Conservation (phyloP, 2,113 vertebrate species). For the Cryptomyrus ogoouensis region DNA sequence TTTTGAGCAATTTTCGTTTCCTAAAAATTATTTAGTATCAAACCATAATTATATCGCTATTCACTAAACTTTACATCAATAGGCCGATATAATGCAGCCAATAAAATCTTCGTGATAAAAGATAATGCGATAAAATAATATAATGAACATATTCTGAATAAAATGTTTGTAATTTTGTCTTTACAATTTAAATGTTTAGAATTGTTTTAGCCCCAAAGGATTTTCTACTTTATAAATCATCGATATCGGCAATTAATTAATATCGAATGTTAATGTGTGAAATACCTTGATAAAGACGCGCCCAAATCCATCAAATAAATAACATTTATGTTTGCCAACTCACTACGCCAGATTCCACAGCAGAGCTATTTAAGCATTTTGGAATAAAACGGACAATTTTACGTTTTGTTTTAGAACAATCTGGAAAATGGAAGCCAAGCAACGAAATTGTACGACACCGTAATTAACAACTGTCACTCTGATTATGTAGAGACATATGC, state of each 20-base stretch:
- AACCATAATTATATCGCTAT: neutral
- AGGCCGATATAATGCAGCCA: neutral
- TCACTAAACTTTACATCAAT: neutral
- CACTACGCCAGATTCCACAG: neutral
- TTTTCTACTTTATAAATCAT: neutral
- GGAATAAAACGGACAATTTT: neutral
- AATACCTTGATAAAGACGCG: neutral
- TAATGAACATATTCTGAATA: neutral
- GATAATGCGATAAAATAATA: neutral
- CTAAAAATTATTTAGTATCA: neutral
- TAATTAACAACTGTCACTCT: neutral
- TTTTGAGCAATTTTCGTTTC: neutral
- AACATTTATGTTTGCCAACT: neutral
- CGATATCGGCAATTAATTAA: neutral
- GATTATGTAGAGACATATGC: too few relatives aligned
- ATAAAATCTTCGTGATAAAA: neutral
- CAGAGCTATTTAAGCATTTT: neutral
- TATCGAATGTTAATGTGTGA: neutral
- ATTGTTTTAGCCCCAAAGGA: neutral
- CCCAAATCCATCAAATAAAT: neutral
- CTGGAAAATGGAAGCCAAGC: neutral
- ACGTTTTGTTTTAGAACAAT: neutral
- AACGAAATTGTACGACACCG: neutral
- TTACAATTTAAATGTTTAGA: neutral
- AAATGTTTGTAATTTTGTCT: neutral